These are phyloP conservation scores for Ophion obscuratus DNA, from an alignment of 2,888 invertebrate genomes.

Conservation along the genomic window DNA sequence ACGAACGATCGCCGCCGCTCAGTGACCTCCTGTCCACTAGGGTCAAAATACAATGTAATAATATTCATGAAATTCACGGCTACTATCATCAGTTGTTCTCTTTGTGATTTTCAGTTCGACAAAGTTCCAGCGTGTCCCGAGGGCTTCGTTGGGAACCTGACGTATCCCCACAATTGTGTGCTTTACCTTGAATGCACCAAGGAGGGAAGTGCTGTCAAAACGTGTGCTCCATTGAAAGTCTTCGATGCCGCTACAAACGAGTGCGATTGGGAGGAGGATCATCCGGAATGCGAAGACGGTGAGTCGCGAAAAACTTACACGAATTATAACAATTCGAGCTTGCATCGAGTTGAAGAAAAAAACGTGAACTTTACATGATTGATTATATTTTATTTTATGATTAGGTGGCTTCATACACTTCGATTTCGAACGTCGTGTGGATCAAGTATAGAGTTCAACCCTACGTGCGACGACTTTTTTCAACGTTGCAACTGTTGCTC, in stretches of 20 bases:
- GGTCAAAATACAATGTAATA: neutral
- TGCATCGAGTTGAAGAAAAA: no score
- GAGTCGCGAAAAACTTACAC: neutral
- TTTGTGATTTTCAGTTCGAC: neutral
- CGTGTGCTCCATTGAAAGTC: neutral
- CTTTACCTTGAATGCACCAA: neutral
- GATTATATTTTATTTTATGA: no score
- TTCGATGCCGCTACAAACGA: neutral
- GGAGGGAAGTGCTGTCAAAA: neutral
- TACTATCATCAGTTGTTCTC: neutral
- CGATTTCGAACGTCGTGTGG: no score
- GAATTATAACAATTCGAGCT: neutral
- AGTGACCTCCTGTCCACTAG: no score
- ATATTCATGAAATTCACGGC: neutral
- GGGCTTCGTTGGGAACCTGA: neutral
- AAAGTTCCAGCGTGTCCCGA: neutral
- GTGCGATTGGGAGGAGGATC: neutral
- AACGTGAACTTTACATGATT: no score
- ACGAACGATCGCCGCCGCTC: no score
- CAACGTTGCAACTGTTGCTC: no score
- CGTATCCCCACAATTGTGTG: neutral
- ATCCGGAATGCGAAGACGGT: conserved; percentile 4
- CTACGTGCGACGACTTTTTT: no score
- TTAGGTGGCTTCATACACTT: no score
- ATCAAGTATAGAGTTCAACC: no score